Evolutionary conservation across 2,113 vertebrate species (phyloP).

Genomic region (Eurypyga helias): DNA sequence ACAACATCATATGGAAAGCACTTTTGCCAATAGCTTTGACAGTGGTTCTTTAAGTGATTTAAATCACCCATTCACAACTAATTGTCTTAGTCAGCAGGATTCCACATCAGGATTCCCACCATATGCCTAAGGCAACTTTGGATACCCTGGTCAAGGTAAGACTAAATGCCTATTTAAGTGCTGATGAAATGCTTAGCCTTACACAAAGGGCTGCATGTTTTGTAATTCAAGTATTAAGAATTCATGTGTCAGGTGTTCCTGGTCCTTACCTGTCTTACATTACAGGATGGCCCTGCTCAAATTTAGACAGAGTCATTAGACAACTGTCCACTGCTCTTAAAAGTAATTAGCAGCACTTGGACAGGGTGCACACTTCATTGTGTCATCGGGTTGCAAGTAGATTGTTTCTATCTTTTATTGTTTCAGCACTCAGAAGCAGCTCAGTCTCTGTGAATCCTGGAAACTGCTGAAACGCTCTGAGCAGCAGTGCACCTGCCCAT

Average conservation of each 20-base stretch:
- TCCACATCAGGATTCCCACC: too few relatives aligned
- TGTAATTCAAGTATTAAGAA: background rate
- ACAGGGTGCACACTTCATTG: background rate
- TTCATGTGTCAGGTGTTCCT: background rate
- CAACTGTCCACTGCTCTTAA: background rate
- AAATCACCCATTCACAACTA: too few relatives aligned
- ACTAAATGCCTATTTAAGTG: background rate
- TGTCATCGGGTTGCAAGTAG: background rate
- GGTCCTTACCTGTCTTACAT: background rate
- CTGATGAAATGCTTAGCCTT: background rate
- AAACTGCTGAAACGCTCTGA: background rate
- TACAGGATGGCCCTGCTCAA: background rate
- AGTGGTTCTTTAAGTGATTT: too few relatives aligned
- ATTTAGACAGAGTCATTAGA: background rate
- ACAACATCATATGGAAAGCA: too few relatives aligned
- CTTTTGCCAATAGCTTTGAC: too few relatives aligned
- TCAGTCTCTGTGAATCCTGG: background rate
- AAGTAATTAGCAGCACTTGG: background rate
- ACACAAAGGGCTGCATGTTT: background rate
- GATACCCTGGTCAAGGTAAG: background rate
- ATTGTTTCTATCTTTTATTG: background rate
- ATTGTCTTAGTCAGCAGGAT: too few relatives aligned
- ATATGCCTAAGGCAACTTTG: background rate
- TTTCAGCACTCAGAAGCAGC: background rate
- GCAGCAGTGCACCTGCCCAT: background rate